These are phyloP conservation scores for Scophthalmus maximus DNA, from an alignment of 2,113 vertebrate species.

Conservation along the genomic window DNA sequence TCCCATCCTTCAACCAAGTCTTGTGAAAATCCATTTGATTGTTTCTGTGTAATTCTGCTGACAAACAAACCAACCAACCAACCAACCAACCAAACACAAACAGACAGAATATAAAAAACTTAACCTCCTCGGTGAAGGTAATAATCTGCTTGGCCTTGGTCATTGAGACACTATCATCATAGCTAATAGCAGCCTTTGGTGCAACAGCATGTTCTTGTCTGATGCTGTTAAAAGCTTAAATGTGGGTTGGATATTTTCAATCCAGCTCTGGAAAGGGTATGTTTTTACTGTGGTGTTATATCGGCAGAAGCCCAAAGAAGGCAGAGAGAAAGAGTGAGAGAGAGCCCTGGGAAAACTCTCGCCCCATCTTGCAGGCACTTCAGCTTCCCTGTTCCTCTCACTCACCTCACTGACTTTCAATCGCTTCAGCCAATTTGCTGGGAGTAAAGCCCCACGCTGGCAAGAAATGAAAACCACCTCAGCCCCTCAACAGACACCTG, in stretches of 20 bases:
- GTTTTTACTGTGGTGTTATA: constrained; percentile 38
- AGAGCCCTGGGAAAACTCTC: constrained; percentile 57
- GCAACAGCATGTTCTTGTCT: not conserved
- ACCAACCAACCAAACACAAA: no score
- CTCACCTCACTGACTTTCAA: constrained; percentile 73
- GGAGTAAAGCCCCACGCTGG: constrained; percentile 53
- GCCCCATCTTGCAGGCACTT: constrained; percentile 40
- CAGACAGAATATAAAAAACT: no score
- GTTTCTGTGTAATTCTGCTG: no score
- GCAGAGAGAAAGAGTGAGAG: not conserved
- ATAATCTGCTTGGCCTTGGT: not conserved
- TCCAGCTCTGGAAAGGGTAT: constrained; percentile 26
- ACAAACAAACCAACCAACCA: no score
- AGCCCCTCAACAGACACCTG: constrained; percentile 39
- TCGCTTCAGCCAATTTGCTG: constrained; percentile 70
- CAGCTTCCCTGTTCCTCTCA: constrained; percentile 48
- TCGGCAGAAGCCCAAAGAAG: constrained; percentile 22
- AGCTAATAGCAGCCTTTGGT: not conserved
- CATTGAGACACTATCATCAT: not conserved
- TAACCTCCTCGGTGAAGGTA: no score
- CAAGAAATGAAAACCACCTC: constrained; percentile 71
- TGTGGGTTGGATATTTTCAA: constrained; percentile 34
- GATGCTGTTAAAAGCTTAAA: constrained; percentile 26
- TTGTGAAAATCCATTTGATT: no score
- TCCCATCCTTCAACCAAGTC: no score